Conservation (phyloP, 2,888 invertebrate species). For the Deilephila porcellus region DNA sequence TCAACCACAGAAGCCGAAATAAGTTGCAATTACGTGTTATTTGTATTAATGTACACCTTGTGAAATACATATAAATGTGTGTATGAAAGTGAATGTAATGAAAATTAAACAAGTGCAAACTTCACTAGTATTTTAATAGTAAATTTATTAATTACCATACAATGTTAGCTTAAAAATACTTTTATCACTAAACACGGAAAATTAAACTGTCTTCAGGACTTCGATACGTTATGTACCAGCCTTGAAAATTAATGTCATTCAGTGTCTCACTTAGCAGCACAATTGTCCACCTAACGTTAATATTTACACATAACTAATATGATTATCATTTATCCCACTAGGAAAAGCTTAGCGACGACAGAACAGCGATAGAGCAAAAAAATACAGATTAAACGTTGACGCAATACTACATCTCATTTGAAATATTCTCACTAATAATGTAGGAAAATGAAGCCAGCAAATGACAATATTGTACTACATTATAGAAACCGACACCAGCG, state of each 20-base stretch:
- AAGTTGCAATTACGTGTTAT: too few species aligned
- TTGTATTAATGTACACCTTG: neutral
- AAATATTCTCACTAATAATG: neutral
- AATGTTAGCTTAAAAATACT: constrained; percentile 38
- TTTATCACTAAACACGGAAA: constrained; percentile 21
- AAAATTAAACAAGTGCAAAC: neutral
- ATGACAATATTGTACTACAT: neutral
- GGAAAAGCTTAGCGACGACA: neutral
- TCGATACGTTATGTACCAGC: neutral
- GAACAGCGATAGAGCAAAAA: neutral
- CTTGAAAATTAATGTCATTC: neutral
- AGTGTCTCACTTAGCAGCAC: constrained; percentile 14
- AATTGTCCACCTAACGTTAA: constrained; percentile 14
- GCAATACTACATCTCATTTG: neutral
- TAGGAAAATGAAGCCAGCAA: neutral
- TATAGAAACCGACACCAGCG: neutral
- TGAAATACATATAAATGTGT: neutral
- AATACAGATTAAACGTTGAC: neutral
- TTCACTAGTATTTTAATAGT: constrained; percentile 43
- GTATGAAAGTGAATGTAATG: neutral
- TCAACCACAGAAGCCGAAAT: constrained; percentile 16
- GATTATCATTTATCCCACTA: neutral
- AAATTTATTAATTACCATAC: constrained; percentile 40
- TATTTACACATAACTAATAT: constrained; percentile 27
- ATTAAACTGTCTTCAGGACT: neutral